These are phyloP conservation scores for Zaprionus africanus DNA, from an alignment of 1,140 invertebrate genomes.

Conservation along the genomic window DNA sequence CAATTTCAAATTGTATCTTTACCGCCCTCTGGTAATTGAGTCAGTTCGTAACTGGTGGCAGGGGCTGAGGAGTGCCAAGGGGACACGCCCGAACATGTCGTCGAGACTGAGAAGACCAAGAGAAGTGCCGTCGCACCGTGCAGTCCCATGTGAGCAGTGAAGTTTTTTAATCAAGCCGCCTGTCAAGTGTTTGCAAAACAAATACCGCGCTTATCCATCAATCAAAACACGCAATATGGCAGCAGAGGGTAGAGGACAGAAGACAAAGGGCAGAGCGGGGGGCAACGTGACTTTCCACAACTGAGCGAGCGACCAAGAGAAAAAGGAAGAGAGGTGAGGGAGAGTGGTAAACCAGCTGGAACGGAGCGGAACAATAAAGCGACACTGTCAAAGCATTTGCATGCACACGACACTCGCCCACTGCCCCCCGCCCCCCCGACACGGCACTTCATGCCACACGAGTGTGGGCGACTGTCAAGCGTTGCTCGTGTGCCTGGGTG, in stretches of 20 bases:
- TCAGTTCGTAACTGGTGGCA: constrained; percentile 12
- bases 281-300: constrained; percentile 74
- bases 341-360: constrained; percentile 62
- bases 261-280: not conserved
- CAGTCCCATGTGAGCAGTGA: constrained; percentile 84
- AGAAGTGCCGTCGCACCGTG: not conserved
- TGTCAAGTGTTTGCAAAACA: constrained; percentile 84
- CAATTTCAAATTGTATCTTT: constrained; percentile 46
- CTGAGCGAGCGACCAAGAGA: constrained; percentile 13
- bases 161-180: constrained; percentile 84
- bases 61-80: constrained; percentile 8
- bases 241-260: constrained; percentile 20
- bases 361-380: constrained; percentile 77
- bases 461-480: not conserved
- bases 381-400: constrained; percentile 78
- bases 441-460: constrained; percentile 12
- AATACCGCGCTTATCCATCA: constrained; percentile 83
- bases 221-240: constrained; percentile 83
- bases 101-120: constrained; percentile 33
- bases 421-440: not conserved
- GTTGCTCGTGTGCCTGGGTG: not conserved
- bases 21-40: constrained; percentile 67
- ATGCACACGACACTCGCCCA: constrained; percentile 57
- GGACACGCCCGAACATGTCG: constrained; percentile 71
- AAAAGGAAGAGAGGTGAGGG: not conserved